Base-by-base conservation (phyloP, 2,797 vertebrate species). In the Acanthiza pusilla region DNA sequence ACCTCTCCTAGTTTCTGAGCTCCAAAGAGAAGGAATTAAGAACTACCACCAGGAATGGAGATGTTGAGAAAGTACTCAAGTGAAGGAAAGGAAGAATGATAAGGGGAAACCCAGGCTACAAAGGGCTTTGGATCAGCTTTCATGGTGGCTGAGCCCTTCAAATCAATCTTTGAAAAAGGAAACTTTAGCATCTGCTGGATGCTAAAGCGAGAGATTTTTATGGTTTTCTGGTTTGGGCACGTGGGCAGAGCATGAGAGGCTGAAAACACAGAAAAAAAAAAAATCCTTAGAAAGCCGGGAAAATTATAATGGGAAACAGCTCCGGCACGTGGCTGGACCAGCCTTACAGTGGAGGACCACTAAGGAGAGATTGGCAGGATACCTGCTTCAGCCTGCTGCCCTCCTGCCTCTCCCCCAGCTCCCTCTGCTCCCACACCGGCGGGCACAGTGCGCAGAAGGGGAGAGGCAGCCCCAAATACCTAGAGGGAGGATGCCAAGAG, bases 381-480 rank as follows among this genome's bases (percentile, higher is more conserved):
- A 2, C 7, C n/a, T 4, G 1, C 53, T 48, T 7, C 36, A 43
- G 21, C 58, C 50, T 10, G 48, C 45, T 29, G 23, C 61, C 20
- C 23, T 38, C 23, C 48, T 18, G 38, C 58, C 20, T 27, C 21
- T 27, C 30, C 17, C 21, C 15, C 45, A 10, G 50, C 25, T 29
- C 32, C 21, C 18, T 11, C 72, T 7, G n/a, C 34, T n/a, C 34
- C 61, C 51, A 10, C 13, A 6, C 22, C 4, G 1, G 34, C 5
- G 4, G 50, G 55, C 25, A n/a, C 23, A 2, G 20, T 0, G 16
- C 0, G 5, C 38, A 17, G 7, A 13, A 16, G 12, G 5, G 38
- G 21, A 71, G 23, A 20, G 16, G 12, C 34, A 17, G 10, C n/a
- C 18, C 4, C 48, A 12, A 14, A 13, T 8, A 20, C 2, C 30